Conservation (phyloP, 2,797 vertebrate species). For the Ispidina picta region DNA sequence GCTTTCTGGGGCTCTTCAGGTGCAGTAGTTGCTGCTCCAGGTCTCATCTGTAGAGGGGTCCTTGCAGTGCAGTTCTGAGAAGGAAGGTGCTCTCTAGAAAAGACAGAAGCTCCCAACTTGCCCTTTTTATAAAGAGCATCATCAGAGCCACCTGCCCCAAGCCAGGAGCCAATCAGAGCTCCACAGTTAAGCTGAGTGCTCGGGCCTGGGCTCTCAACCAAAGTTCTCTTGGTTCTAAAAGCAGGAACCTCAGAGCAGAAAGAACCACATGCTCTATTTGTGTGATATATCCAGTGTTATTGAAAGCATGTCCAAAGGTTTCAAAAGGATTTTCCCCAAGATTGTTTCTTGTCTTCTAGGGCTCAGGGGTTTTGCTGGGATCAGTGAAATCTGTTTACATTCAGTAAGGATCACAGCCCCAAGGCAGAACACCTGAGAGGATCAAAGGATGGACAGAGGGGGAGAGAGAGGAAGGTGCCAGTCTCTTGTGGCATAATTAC, state of each 20-base stretch:
- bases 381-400: background rate
- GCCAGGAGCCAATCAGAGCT: background rate
- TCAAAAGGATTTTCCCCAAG: background rate
- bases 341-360: background rate
- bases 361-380: background rate
- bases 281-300: rapidly evolving
- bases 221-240: background rate
- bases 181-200: background rate
- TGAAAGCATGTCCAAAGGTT: background rate
- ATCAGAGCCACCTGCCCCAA: background rate
- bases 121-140: background rate
- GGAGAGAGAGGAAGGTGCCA: background rate
- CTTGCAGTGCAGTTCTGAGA: too few species aligned
- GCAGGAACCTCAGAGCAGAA: background rate
- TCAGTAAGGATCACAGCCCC: background rate
- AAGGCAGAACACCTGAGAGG: background rate
- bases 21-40: background rate
- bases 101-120: background rate
- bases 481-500: background rate
- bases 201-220: background rate
- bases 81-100: background rate
- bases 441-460: background rate
- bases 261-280: background rate
- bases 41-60: background rate
- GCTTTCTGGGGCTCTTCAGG: background rate